Percentiles rank a stretch among this genome's conserved stretches.
These are phyloP conservation scores for Xestia ashworthii DNA, from an alignment of 2,888 invertebrate species.

Conservation along the genomic window DNA sequence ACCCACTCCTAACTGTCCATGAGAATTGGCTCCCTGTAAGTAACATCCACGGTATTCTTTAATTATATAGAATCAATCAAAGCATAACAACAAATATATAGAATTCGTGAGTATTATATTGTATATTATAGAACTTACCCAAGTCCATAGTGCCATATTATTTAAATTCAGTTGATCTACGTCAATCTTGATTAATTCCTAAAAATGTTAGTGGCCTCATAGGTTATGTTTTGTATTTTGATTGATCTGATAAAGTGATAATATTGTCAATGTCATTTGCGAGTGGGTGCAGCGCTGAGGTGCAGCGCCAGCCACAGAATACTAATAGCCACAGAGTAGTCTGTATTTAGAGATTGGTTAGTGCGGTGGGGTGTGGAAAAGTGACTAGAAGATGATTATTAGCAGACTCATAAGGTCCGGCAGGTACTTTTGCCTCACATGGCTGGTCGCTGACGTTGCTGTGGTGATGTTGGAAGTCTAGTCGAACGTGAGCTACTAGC, in stretches of 20 bases:
- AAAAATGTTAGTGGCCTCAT: not conserved
- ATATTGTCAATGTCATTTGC: slow-evolving; percentile 15
- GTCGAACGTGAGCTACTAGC: not conserved
- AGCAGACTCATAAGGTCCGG: not conserved
- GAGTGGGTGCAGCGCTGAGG: not conserved
- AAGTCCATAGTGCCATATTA: slow-evolving; percentile 81
- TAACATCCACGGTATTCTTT: not conserved
- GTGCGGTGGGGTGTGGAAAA: not conserved
- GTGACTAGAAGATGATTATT: not conserved
- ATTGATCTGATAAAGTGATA: not conserved
- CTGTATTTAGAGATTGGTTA: not conserved
- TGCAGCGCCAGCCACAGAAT: not conserved
- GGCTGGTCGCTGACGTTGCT: not conserved
- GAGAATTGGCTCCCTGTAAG: slow-evolving; percentile 95
- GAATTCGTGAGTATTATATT: not conserved
- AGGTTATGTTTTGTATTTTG: slow-evolving; percentile 11
- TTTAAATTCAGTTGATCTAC: slow-evolving; percentile 40
- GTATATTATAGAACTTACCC: slow-evolving; percentile 72
- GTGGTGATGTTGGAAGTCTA: not conserved
- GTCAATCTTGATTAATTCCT: not conserved
- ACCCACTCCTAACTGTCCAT: slow-evolving; percentile 94
- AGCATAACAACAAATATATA: not conserved
- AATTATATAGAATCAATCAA: not conserved
- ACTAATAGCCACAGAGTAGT: not conserved
- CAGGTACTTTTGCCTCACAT: not conserved